Evolutionary conservation across 2,888 invertebrate genomes (phyloP), one percentile per base, ranked within the genome.

Genomic region (Ramazzottius varieornatus): DNA sequence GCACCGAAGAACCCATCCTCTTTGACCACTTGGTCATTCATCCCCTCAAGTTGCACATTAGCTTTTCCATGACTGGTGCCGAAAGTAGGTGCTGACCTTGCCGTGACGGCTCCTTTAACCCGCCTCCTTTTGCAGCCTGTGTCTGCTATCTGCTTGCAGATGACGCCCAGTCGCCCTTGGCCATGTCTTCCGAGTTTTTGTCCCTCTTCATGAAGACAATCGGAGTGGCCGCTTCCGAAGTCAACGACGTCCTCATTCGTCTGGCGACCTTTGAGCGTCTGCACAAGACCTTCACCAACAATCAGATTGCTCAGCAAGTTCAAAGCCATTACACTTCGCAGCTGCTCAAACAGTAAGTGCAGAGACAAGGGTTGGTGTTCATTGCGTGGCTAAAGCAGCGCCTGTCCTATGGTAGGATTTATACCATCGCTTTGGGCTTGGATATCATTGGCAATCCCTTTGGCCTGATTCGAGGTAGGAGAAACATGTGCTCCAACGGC

Each of bases 191-290:
- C 16, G 54, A 54, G 54, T 54, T 13, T 4, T 4, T 29, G n/a
- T 4, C 4, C n/a, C 54, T 54, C 4, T 54, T 54, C 29, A 40
- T 54, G 54, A 16, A 29, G 54, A 54, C 54, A 4, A 8, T 54
- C n/a, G 54, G 54, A 8, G 54, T 54, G 54, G 29, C 54, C 4
- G 54, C 54, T 24, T 24, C 54, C 16, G 54, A 54, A 24, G 29
- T 54, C 54, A 54, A 54, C 54, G 54, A 54, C 54, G 54, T 54
- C 54, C 20, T 54, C 29, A 54, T 54, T 24, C 8, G 24, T 4
- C 54, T 54, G 54, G 54, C 54, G 4, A 54, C 54, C 54, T 54
- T 54, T 24, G 54, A 54, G 54, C 54, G 54, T 8, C 13, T 54
- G 54, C 54, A 54, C 54, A 54, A 54, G 54, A 54, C n/a, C 54